A percentile compares a stretch with the other conserved stretches of the same genome.
phyloP scores from a whole-genome alignment of 2,797 vertebrate genomes.

The Oreochromis grahami region DNA sequence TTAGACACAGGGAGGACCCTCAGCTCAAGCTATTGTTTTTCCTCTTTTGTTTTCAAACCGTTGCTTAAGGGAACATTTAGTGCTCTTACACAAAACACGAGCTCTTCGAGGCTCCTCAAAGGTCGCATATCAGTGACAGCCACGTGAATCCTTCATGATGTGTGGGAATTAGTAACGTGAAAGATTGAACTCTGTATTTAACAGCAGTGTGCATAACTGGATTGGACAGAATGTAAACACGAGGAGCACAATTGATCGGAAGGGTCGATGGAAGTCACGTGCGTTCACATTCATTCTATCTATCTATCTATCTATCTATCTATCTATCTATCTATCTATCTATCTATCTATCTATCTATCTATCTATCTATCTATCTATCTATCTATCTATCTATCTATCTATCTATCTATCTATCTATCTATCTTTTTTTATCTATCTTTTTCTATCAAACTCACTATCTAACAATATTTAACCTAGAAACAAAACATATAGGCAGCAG shows the following conservation, averaged over 20 bases:
- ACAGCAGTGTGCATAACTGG: slow-evolving; percentile 25
- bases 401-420: slow-evolving; percentile 5
- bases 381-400: slow-evolving; percentile 12
- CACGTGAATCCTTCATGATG: slow-evolving; percentile 26
- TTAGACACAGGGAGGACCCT: slow-evolving; percentile 26
- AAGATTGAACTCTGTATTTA: slow-evolving; percentile 40
- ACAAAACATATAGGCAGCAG: not conserved
- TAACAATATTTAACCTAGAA: not conserved
- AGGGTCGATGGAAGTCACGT: slow-evolving; percentile 27
- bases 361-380: slow-evolving; percentile 3
- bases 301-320: slow-evolving; percentile 12
- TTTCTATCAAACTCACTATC: not conserved
- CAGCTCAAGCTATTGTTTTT: slow-evolving; percentile 47
- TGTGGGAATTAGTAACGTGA: slow-evolving; percentile 37
- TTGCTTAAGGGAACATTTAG: slow-evolving; percentile 7
- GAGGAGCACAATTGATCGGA: slow-evolving; percentile 11
- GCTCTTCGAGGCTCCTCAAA: not conserved
- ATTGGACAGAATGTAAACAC: slow-evolving; percentile 54
- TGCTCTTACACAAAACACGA: not conserved
- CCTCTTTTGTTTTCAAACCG: slow-evolving; percentile 57
- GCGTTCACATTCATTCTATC: not conserved
- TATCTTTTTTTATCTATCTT: not conserved
- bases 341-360: too few relatives aligned
- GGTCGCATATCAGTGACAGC: slow-evolving; percentile 22
- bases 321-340: not conserved